Percentiles rank a stretch among this genome's conserved stretches.
Evolutionary conservation across 2,113 vertebrate genomes (phyloP).

Genomic region (Craseonycteris thonglongyai): DNA sequence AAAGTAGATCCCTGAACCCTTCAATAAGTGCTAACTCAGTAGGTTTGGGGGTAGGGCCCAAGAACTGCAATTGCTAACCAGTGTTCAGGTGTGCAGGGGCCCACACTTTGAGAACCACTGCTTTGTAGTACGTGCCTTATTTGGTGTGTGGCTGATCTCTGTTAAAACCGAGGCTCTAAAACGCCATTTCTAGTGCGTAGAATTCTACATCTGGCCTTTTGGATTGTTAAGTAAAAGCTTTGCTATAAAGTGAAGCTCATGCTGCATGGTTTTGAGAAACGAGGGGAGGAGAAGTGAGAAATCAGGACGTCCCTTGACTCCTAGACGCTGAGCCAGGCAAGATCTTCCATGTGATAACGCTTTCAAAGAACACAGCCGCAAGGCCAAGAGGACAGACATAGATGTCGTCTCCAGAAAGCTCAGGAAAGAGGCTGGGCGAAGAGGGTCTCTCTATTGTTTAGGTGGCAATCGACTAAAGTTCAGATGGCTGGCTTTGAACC

Average conservation of each 20-base stretch:
- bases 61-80: neutral
- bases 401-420: neutral
- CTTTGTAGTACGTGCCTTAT: neutral
- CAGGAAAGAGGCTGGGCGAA: neutral
- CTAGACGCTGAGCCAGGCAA: neutral
- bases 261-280: neutral
- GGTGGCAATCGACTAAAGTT: neutral
- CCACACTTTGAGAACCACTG: neutral
- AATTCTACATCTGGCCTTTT: neutral
- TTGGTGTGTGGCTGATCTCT: neutral
- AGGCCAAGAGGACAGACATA: neutral
- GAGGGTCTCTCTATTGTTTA: neutral
- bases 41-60: neutral
- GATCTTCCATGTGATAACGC: neutral
- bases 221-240: neutral
- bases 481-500: neutral
- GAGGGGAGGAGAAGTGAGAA: neutral
- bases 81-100: neutral
- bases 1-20: neutral
- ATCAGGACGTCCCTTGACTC: neutral
- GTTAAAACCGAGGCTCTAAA: neutral
- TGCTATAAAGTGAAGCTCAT: neutral
- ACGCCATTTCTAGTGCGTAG: neutral
- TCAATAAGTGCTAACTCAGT: neutral
- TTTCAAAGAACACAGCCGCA: neutral